phyloP scores from a whole-genome alignment of 2,113 vertebrate species.

The Brevimyrus niger region DNA sequence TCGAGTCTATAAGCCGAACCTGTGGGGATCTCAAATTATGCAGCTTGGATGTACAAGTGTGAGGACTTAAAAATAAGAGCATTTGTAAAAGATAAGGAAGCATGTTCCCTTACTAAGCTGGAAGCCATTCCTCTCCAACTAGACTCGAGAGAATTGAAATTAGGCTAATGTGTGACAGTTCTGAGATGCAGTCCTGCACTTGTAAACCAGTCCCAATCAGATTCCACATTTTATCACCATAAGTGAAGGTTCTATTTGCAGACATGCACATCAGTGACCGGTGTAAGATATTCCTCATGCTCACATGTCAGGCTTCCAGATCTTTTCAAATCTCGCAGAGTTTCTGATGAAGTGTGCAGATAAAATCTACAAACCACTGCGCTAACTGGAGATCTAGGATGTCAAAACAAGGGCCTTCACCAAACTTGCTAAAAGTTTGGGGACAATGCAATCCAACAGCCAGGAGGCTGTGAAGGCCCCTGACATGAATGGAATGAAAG shows the following conservation, averaged over 20 bases:
- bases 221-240: background rate
- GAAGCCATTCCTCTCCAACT: background rate
- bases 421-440: conserved; percentile 99
- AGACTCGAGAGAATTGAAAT: background rate
- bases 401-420: conserved; percentile 84
- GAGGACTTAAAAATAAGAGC: background rate
- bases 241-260: background rate
- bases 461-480: conserved; percentile 86
- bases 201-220: background rate
- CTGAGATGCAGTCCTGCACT: background rate
- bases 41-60: background rate
- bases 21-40: background rate
- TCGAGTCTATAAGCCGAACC: background rate
- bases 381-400: conserved; percentile 45
- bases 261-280: background rate
- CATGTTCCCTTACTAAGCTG: background rate
- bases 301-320: background rate
- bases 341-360: background rate
- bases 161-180: background rate
- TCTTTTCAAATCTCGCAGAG: background rate
- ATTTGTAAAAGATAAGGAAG: conserved; percentile 4
- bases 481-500: conserved; percentile 76
- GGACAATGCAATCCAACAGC: conserved; percentile 91
- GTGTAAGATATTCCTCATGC: background rate
- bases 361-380: conserved; percentile 28